Evolutionary conservation across 2,797 vertebrate genomes (phyloP).

Genomic region (Anisognathus igniventris): DNA sequence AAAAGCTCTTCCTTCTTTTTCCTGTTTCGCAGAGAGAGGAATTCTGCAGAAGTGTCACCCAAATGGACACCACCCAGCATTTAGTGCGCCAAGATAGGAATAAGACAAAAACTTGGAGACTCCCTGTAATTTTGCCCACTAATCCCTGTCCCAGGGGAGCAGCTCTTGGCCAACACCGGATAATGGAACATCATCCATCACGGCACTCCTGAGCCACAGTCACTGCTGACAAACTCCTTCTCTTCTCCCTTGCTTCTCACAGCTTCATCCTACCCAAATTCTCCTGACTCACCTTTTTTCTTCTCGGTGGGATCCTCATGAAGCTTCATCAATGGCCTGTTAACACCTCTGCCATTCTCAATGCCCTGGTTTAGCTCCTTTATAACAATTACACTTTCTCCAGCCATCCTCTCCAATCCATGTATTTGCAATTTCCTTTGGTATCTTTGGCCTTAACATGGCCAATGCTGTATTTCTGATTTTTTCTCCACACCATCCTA

Average conservation of each 20-base stretch:
- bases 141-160: neutral
- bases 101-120: neutral
- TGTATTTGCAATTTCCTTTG: neutral
- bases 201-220: neutral
- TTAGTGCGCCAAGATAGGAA: neutral
- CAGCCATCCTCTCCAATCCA: neutral
- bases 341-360: neutral
- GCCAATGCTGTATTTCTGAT: neutral
- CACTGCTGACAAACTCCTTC: rapidly evolving
- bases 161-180: neutral
- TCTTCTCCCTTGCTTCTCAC: neutral
- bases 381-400: neutral
- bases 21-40: neutral
- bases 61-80: neutral
- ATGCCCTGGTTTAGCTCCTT: neutral
- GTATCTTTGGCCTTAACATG: neutral
- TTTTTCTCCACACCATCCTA: neutral
- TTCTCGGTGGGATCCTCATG: neutral
- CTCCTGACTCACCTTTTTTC: neutral
- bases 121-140: neutral
- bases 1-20: neutral
- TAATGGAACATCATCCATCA: neutral
- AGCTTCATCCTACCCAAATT: neutral
- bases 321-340: neutral
- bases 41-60: neutral